phyloP scores from a whole-genome alignment of 2,113 vertebrate species.

The Calypte anna region DNA sequence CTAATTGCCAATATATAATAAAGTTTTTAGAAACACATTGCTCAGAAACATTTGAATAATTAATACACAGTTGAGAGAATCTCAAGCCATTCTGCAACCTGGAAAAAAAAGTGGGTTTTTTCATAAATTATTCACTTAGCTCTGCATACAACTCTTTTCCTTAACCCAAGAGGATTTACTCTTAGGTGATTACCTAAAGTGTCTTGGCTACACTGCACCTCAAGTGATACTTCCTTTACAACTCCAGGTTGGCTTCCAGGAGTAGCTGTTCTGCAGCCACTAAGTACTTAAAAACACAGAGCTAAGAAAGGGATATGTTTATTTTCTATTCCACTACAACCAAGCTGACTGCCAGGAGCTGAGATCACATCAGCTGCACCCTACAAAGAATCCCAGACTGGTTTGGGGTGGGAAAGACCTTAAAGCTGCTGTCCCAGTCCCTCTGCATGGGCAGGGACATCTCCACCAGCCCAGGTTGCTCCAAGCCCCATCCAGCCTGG shows the following conservation, averaged over 20 bases:
- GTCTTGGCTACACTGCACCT: background rate
- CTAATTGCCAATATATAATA: constrained; percentile 12
- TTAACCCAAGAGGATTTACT: constrained; percentile 50
- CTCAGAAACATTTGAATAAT: constrained; percentile 61
- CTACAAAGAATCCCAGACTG: background rate
- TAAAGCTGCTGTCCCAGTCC: too few relatives aligned
- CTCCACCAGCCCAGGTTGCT: too few relatives aligned
- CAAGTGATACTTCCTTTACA: background rate
- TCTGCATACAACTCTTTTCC: constrained; percentile 15
- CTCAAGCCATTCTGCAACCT: constrained; percentile 6
- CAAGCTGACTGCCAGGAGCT: background rate
- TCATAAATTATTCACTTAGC: constrained; percentile 54
- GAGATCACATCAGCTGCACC: background rate
- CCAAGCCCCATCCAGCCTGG: too few relatives aligned
- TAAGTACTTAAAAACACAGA: background rate
- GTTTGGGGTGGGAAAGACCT: too few relatives aligned
- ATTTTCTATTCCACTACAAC: accelerated
- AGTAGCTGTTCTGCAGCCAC: background rate
- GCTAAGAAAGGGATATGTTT: background rate
- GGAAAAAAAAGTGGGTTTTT: background rate
- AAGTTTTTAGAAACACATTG: background rate
- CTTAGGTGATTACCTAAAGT: constrained; percentile 32
- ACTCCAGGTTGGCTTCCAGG: background rate
- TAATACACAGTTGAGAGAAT: constrained; percentile 39
- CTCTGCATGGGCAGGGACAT: too few relatives aligned